Conservation (phyloP, 2,113 vertebrate genomes). For the Lagenorhynchus albirostris region DNA sequence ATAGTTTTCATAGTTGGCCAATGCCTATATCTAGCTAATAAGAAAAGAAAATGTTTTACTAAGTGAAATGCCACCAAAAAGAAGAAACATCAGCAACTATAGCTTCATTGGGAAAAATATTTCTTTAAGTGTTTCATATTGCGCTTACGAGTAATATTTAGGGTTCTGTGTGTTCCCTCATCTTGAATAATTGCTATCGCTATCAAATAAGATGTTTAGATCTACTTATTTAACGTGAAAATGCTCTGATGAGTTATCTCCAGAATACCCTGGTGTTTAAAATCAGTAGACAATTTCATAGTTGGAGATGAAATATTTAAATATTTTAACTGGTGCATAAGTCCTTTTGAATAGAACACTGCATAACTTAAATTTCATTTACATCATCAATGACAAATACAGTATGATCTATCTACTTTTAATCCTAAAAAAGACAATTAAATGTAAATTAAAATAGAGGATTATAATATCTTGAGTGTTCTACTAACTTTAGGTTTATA, state of each 20-base stretch:
- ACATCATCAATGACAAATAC: neutral
- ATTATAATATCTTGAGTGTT: neutral
- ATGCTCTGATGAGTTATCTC: neutral
- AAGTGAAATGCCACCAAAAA: constrained; percentile 46
- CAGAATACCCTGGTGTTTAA: constrained; percentile 15
- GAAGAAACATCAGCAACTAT: constrained; percentile 53
- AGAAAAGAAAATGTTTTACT: constrained; percentile 63
- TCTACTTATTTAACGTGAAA: constrained; percentile 21
- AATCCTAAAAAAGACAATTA: constrained; percentile 25
- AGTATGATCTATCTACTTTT: constrained; percentile 16
- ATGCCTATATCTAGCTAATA: constrained; percentile 16
- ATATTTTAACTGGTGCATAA: neutral
- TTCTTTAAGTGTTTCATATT: constrained; percentile 16
- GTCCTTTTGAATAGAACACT: constrained; percentile 13
- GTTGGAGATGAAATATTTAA: constrained; percentile 20
- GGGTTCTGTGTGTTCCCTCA: neutral
- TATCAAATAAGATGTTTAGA: neutral
- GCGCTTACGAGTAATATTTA: constrained; percentile 1
- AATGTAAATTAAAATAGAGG: neutral
- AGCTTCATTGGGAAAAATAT: constrained; percentile 43
- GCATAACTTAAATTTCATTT: constrained; percentile 16
- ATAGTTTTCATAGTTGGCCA: constrained; percentile 52
- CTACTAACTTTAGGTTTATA: neutral
- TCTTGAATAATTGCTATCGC: neutral
- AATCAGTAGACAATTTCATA: constrained; percentile 22